phyloP scores from a whole-genome alignment of 2,113 vertebrate species.

The Neolamprologus fasciatus region DNA sequence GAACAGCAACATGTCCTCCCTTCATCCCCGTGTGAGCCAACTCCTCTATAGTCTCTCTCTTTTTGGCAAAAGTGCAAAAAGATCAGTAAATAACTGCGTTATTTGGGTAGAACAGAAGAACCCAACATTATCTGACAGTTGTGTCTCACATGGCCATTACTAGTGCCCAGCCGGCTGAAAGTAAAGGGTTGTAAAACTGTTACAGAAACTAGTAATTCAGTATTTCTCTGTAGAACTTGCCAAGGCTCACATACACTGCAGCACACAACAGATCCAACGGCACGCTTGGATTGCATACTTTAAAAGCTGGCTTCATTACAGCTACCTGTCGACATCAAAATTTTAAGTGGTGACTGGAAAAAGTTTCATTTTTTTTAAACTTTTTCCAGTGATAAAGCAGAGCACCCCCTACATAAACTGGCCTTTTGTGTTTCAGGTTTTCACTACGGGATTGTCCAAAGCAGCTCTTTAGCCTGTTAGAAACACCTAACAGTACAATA shows the following conservation, averaged over 20 bases:
- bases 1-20: slow-evolving; percentile 13
- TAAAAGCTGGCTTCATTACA: background rate
- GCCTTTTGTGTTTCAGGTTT: background rate
- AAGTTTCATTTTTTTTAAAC: background rate
- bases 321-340: background rate
- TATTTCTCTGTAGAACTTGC: background rate
- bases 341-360: background rate
- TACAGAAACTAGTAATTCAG: slow-evolving; percentile 1
- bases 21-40: background rate
- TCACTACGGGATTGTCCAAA: background rate
- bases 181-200: slow-evolving; percentile 36
- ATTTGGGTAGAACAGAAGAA: background rate
- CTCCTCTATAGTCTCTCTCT: background rate
- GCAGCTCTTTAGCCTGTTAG: background rate
- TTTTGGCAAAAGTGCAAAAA: background rate
- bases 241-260: background rate
- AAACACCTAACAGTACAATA: background rate
- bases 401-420: background rate
- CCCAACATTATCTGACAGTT: slow-evolving; percentile 28
- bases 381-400: background rate
- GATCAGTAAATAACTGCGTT: slow-evolving; percentile 38
- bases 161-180: slow-evolving; percentile 1
- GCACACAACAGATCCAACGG: background rate
- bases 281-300: background rate
- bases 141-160: slow-evolving; percentile 13